Percentiles rank a stretch among this genome's conserved stretches.
These are phyloP conservation scores for Rhagonycha lutea DNA, from an alignment of 2,888 invertebrate species.

Conservation along the genomic window DNA sequence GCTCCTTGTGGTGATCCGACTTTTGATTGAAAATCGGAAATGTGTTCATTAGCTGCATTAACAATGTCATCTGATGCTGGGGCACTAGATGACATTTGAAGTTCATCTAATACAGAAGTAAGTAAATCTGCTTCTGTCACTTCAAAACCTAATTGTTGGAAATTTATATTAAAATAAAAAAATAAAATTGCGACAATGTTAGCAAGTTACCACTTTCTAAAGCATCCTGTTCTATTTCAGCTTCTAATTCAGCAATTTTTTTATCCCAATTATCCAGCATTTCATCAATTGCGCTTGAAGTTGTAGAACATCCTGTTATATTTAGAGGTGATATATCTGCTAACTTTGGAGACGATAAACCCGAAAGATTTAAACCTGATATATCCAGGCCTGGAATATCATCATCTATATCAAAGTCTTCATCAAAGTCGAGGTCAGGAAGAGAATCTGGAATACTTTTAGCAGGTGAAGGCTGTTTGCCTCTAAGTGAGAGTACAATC, in stretches of 20 bases:
- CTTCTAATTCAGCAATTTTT: slow-evolving; percentile 4
- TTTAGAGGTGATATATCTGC: too few relatives aligned
- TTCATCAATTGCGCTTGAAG: neutral
- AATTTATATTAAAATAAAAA: neutral
- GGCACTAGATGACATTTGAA: slow-evolving; percentile 7
- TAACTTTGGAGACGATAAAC: neutral
- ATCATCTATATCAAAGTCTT: neutral
- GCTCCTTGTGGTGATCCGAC: neutral
- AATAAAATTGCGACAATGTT: neutral
- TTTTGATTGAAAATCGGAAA: neutral
- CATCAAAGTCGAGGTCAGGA: neutral
- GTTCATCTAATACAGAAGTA: neutral
- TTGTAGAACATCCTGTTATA: neutral
- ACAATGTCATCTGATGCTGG: slow-evolving; percentile 32
- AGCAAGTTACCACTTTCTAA: neutral
- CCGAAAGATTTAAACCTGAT: neutral
- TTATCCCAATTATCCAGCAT: neutral
- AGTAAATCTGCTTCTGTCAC: neutral
- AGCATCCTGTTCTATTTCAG: slow-evolving; percentile 15
- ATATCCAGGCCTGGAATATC: neutral
- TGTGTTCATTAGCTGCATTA: slow-evolving; percentile 23
- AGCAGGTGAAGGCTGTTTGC: too few relatives aligned
- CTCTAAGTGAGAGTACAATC: too few relatives aligned
- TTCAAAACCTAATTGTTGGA: neutral
- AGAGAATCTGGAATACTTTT: too few relatives aligned